phyloP scores from a whole-genome alignment of 1,140 invertebrate species.

The Bombus balteatus region DNA sequence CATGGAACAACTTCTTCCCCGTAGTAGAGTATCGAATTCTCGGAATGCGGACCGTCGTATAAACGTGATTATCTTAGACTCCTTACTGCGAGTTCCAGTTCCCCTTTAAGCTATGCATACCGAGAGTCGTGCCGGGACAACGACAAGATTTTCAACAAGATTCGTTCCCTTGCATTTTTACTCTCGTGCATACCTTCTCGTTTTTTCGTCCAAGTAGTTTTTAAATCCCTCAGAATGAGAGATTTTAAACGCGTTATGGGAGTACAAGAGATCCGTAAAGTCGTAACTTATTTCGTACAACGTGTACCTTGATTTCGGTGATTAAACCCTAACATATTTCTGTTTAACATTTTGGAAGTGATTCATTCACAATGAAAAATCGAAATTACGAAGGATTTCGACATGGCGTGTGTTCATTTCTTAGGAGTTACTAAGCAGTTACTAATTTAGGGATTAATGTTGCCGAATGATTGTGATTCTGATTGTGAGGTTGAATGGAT shows the following conservation, averaged over 20 bases:
- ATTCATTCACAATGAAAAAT: too few species aligned
- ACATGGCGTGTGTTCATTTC: too few species aligned
- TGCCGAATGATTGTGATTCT: too few species aligned
- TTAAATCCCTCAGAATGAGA: background rate
- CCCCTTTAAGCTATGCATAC: slow-evolving; percentile 45
- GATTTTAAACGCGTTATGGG: too few species aligned
- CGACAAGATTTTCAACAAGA: slow-evolving; percentile 52
- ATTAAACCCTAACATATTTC: too few species aligned
- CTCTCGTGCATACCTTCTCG: background rate
- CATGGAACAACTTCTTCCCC: slow-evolving; percentile 42
- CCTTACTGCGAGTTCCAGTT: slow-evolving; percentile 55
- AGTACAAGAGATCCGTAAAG: background rate
- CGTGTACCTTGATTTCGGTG: too few species aligned
- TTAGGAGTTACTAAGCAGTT: too few species aligned
- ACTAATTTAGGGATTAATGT: too few species aligned
- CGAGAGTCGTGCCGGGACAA: slow-evolving; percentile 23
- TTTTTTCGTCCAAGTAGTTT: background rate
- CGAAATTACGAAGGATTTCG: too few species aligned
- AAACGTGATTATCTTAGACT: slow-evolving; percentile 55
- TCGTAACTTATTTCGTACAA: too few species aligned
- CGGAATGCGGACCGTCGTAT: slow-evolving; percentile 63
- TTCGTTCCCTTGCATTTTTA: slow-evolving; percentile 5
- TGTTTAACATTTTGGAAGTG: too few species aligned
- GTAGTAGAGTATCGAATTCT: slow-evolving; percentile 58
- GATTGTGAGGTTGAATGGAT: too few species aligned